Conservation (phyloP, 2,797 vertebrate species). For the Mastacembelus armatus region DNA sequence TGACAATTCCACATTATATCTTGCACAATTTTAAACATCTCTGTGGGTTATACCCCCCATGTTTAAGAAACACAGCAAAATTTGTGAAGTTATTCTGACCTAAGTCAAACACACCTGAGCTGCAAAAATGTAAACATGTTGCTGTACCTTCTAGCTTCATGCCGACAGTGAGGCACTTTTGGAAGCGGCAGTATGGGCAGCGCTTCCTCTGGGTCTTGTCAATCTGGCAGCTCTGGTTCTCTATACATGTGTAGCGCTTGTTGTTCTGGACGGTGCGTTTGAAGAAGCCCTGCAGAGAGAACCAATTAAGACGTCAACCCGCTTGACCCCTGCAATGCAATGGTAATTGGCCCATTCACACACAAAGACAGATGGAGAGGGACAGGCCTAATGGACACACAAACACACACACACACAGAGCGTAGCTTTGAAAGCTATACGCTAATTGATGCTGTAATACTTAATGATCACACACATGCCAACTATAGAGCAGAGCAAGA, state of each 20-base stretch:
- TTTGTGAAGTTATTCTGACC: background rate
- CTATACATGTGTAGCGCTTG: conserved; percentile 99
- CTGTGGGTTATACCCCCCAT: too few species aligned
- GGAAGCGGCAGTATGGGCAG: conserved; percentile 98
- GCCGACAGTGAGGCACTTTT: conserved; percentile 98
- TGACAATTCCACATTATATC: conserved; percentile 7
- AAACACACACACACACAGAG: conserved; percentile 58
- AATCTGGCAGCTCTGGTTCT: conserved; percentile 99
- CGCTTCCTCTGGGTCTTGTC: conserved; percentile 99
- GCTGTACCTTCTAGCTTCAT: conserved; percentile 98
- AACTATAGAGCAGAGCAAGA: conserved; percentile 3
- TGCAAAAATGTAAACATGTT: conserved; percentile 24
- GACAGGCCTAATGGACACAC: conserved; percentile 60
- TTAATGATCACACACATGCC: conserved; percentile 11
- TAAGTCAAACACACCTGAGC: conserved; percentile 12
- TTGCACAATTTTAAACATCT: conserved; percentile 14
- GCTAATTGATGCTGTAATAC: conserved; percentile 12
- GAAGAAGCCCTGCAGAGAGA: conserved; percentile 95
- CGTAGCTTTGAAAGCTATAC: conserved; percentile 42
- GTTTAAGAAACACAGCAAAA: too few species aligned
- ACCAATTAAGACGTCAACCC: conserved; percentile 85
- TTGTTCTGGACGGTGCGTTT: conserved; percentile 99
- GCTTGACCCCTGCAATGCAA: conserved; percentile 79
- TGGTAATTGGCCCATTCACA: conserved; percentile 83
- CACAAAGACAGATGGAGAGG: conserved; percentile 74